phyloP scores from a whole-genome alignment of 2,888 invertebrate genomes.

The Rhyacophila evoluta region DNA sequence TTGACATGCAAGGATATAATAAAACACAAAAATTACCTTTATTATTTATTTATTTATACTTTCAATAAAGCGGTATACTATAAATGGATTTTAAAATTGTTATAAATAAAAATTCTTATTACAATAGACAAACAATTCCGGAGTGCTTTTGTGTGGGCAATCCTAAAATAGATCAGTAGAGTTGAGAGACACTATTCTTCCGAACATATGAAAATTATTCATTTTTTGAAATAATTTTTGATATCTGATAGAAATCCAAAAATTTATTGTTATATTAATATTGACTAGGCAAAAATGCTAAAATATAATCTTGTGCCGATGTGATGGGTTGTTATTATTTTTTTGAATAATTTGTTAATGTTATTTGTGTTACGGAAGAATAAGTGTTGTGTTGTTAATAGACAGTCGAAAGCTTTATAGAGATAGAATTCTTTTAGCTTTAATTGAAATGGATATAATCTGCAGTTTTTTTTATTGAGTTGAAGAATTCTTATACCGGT shows the following conservation, averaged over 20 bases:
- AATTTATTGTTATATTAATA: too few species aligned
- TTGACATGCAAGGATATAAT: neutral
- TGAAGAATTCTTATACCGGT: neutral
- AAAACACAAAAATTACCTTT: conserved; percentile 34
- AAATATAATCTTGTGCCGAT: too few species aligned
- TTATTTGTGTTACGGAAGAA: neutral
- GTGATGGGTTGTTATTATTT: too few species aligned
- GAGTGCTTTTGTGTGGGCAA: conserved; percentile 32
- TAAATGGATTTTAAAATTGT: conserved; percentile 33
- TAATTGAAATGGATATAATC: neutral
- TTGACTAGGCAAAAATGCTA: too few species aligned
- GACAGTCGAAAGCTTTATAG: neutral
- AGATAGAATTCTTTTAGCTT: neutral
- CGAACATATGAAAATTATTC: too few species aligned
- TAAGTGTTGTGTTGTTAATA: neutral
- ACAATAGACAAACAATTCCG: conserved; percentile 38
- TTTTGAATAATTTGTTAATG: too few species aligned
- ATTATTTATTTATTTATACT: conserved; percentile 40
- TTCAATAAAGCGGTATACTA: conserved; percentile 43
- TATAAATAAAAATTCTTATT: conserved; percentile 26
- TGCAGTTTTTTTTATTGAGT: neutral
- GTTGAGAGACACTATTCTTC: neutral
- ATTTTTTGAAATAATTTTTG: too few species aligned
- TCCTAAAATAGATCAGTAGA: neutral
- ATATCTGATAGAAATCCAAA: too few species aligned